Conservation (phyloP, 1,140 invertebrate genomes). For the Solenopsis invicta region DNA sequence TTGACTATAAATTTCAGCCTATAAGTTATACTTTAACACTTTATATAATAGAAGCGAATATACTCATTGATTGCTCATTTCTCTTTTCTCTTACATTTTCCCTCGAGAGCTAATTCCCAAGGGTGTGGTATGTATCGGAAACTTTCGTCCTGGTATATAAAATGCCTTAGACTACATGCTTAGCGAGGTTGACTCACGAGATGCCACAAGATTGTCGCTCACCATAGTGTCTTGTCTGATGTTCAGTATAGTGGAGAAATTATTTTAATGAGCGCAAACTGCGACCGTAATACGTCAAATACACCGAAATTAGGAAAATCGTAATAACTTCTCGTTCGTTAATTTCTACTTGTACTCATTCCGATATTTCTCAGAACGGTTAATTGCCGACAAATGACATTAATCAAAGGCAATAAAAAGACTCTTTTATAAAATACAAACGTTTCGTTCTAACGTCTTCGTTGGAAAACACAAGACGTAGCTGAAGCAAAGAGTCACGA, state of each 20-base stretch:
- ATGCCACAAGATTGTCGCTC: neutral
- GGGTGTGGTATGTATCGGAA: neutral
- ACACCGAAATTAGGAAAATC: slow-evolving; percentile 13
- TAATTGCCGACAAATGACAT: slow-evolving; percentile 10
- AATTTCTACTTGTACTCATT: slow-evolving; percentile 9
- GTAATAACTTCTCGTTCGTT: neutral
- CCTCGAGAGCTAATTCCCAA: neutral
- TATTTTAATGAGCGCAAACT: slow-evolving; percentile 24
- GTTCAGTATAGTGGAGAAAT: slow-evolving; percentile 8
- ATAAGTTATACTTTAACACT: slow-evolving; percentile 2
- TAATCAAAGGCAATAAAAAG: neutral
- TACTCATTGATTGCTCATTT: neutral
- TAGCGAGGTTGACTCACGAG: slow-evolving; percentile 16
- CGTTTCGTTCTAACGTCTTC: neutral
- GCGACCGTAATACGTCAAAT: slow-evolving; percentile 7
- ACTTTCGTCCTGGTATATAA: neutral
- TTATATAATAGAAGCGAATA: neutral
- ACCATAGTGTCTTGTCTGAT: neutral
- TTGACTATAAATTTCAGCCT: too few relatives aligned
- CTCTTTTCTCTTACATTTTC: neutral
- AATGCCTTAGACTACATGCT: neutral
- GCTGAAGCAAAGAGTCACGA: neutral
- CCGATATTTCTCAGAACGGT: slow-evolving; percentile 13
- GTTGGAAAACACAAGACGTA: neutral
- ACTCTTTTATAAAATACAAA: neutral